Evolutionary conservation across 1,140 invertebrate genomes (phyloP).

Genomic region (Cydia splendana): DNA sequence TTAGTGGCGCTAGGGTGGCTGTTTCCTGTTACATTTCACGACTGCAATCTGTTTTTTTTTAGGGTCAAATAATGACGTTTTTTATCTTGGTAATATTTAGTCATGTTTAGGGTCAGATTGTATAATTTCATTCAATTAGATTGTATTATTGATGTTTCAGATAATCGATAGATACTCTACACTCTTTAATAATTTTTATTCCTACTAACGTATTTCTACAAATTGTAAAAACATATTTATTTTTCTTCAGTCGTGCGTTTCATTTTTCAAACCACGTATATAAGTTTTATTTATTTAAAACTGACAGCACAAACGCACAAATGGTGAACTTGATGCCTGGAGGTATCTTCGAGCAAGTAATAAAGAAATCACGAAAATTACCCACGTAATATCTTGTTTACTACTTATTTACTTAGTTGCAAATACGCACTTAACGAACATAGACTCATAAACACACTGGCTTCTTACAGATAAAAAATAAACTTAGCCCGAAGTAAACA

Average conservation of each 20-base stretch:
- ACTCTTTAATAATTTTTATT: no score
- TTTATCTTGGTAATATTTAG: not conserved
- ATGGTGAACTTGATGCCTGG: not conserved
- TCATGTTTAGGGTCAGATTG: no score
- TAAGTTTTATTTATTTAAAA: constrained; percentile 18
- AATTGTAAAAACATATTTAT: not conserved
- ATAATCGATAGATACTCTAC: no score
- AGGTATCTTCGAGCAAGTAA: not conserved
- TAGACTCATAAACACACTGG: constrained; percentile 7
- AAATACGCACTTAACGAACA: constrained; percentile 2
- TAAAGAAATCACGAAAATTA: not conserved
- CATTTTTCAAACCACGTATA: not conserved
- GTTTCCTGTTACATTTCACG: constrained; percentile 54
- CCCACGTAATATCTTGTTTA: not conserved
- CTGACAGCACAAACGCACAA: not conserved
- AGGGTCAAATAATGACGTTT: not conserved
- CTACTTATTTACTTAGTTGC: constrained; percentile 17
- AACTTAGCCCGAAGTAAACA: not conserved
- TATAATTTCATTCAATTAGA: no score
- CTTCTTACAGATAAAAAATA: constrained; percentile 7
- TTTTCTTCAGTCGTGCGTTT: not conserved
- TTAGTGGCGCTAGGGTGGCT: constrained; percentile 54
- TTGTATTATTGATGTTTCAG: no score
- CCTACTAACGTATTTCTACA: no score
- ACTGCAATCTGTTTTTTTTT: constrained; percentile 38